Base-by-base conservation (phyloP, 2,113 vertebrate genomes). In the Pionites leucogaster region DNA sequence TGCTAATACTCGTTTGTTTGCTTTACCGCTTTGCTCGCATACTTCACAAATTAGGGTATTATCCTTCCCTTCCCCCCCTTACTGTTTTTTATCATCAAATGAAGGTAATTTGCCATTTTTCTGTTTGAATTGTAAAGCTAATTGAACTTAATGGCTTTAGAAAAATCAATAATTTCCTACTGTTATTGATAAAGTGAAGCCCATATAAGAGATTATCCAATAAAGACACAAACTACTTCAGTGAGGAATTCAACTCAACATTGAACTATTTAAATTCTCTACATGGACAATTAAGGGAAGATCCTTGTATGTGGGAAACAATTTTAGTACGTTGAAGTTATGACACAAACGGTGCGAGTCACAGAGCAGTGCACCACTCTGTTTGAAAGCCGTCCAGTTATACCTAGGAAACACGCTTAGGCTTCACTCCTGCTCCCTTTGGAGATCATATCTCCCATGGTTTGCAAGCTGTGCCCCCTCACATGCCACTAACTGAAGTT, bases 121-220 rank as follows among this genome's bases (percentile, higher is more conserved):
- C 93, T 93, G 95, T 95, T 97, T 97, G 94, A 97, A 97, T 97
- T 95, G 70, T 98, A 97, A 98, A 97, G 86, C 93, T 97, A 98
- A 98, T 98, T 98, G 98, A 98, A 97, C 96, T 95, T 98, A 98
- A 98, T 98, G 97, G 95, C 97, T 98, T 94, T 95, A 92, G 95
- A 97, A 97, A 97, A 98, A 98, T 98, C 98, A 98, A 98, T 98
- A 97, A 97, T 98, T 96, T 95, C 96, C 93, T 98, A 97, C 96
- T 37, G 23, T 97, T 98, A 98, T 94, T 98, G 98, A 98, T 98
- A 98, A 59, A 96, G 95, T 90, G 62, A 94, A 95, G 86, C 85
- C 91, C 93, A 88, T 60, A 93, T 85, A 96, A 95, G 39, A 96
- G 96, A 97, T 98, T 96, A 96, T 95, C 95, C 96, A 96, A 77